Evolutionary conservation across 2,113 vertebrate species (phyloP).

Genomic region (Poeciliopsis retropinna): DNA sequence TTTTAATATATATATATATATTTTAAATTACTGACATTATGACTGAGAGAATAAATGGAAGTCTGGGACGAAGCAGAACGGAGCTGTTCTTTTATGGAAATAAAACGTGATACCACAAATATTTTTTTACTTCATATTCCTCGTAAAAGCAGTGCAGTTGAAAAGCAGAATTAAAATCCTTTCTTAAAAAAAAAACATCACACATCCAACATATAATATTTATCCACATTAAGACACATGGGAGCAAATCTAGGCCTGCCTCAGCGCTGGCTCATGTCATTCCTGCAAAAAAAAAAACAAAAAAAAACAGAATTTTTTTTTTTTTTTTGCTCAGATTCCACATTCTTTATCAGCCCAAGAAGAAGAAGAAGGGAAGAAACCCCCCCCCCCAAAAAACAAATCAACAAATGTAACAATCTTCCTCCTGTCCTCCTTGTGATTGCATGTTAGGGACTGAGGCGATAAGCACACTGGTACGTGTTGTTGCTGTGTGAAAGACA

Average conservation of each 20-base stretch:
- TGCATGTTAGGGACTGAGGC: conserved; percentile 81
- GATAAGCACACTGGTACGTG: conserved; percentile 84
- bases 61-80: conserved; percentile 46
- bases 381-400: no score
- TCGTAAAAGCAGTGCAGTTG: neutral
- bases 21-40: conserved; percentile 79
- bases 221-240: conserved; percentile 74
- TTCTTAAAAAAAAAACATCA: neutral
- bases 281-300: conserved; percentile 55
- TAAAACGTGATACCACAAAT: conserved; percentile 45
- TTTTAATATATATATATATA: no score
- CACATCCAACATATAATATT: conserved; percentile 48
- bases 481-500: conserved; percentile 86
- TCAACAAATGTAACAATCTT: conserved; percentile 86
- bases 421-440: conserved; percentile 80
- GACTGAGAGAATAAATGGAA: conserved; percentile 66
- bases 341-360: conserved; percentile 71
- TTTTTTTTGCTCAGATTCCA: conserved; percentile 68
- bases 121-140: neutral
- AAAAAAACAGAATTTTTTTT: conserved; percentile 4
- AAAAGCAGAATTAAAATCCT: neutral
- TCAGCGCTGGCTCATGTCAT: conserved; percentile 54
- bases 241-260: conserved; percentile 65
- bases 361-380: conserved; percentile 68
- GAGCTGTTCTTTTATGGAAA: conserved; percentile 42